Evolutionary conservation across 2,113 vertebrate species (phyloP), one percentile per base, ranked within the genome.

Genomic region (Penelope pileata): DNA sequence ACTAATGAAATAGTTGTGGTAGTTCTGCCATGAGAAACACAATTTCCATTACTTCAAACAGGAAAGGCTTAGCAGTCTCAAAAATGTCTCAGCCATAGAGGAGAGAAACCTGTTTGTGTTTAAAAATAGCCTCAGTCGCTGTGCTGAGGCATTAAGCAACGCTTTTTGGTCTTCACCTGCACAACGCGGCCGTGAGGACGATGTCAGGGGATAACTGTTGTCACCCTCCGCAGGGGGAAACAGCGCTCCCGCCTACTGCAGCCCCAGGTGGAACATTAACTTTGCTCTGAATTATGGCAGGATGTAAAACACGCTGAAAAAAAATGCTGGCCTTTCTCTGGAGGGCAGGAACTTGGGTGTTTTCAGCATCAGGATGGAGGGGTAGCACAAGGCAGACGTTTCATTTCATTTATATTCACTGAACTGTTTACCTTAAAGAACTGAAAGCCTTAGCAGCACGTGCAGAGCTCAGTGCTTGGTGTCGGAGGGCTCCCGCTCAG

Each of bases 241-340:
- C 54, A 34, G 19, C 30, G 27, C 38, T 92, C 38, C 60, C 24
- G 81, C 83, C 66, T 72, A 73, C 38, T 76, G 53, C 43, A 85
- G 78, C 34, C 30, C 1, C 1, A 45, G 45, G 72, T 94, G 64
- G 92, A 91, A 90, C 47, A 76, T 95, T 79, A 94, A 91, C 91
- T 85, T 19, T 8, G 45, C 54, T 79, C 27, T 84, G 51, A 93
- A 75, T 56, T 80, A 68, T 15, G 36, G 68, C 3, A 19, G 40
- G 50, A 80, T 92, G 42, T 67, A 80, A 82, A 92, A 68, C 1
- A 76, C 34, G 63, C 59, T 24, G 54, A 67, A 66, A 88, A 91
- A 30, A 22, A 87, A 2, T 38, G 23, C 26, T 40, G 63, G 26
- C 32, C 68, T 86, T 90, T 63, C 80, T 86, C 83, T 59, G 14